Evolutionary conservation across 2,797 vertebrate genomes (phyloP), one percentile per base, ranked within the genome.

Genomic region (Heterohyrax brucei): DNA sequence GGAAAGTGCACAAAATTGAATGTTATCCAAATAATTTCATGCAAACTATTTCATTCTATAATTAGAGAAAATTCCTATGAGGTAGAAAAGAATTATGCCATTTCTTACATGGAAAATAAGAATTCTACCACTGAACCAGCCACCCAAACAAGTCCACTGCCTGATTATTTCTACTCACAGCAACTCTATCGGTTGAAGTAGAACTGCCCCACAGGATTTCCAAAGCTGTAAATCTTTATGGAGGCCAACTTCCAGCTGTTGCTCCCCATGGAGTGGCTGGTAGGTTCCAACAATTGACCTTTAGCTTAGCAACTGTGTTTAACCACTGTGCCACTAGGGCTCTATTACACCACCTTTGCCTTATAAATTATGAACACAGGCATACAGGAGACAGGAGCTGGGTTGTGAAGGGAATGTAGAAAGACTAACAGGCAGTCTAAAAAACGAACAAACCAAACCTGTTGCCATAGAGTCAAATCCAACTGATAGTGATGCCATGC

Each of bases 1-100:
- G 87, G 46, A 39, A 1, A 84, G 9, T 26, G 2, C 10, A 53
- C 2, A 50, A 8, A 75, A 79, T 53, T 85, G 24, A 39, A 87
- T 28, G 3, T 10, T 53, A 95, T 93, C 21, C 24, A 92, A 90
- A 82, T 84, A 76, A 86, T 53, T 26, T 33, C 62, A 59, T 9
- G 13, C 13, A 44, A 1, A 5, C 39, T 64, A 48, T 94, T 88
- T 44, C 19, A 76, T 61, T 66, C 75, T 13, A 76, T 16, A 66
- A 3, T 93, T 59, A 91, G 19, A 87, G 16, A 73, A 86, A 64
- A 64, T 13, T 7, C 21, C 7, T 44, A 59, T 84, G 33, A 85
- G 6, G 14, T 24, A 90, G 2, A 12, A 3, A 85, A 73, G 13
- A 13, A 19, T 68, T 84, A 80, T 33, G n/a, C 30, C 8, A 70